Base-by-base conservation (phyloP, 2,888 invertebrate species). In the Aphodius sticticus region DNA sequence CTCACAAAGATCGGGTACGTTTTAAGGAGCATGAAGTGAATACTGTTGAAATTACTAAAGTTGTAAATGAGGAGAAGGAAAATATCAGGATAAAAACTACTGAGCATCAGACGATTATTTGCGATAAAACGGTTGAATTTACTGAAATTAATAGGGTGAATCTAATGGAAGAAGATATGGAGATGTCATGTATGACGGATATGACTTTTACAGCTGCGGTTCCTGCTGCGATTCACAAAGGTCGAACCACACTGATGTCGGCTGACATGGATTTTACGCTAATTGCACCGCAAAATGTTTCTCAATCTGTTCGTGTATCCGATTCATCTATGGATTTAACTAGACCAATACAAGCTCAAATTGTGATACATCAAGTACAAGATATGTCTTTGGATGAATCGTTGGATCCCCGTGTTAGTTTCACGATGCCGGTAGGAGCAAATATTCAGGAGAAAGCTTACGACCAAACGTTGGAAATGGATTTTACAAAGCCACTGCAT, bases 61-160 rank as follows among this genome's bases (percentile, higher is more conserved):
- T 53, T 53, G 53, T 53, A 9, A 12, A 53, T 12, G 12, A 53
- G 72, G 26, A 36, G 26, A 72, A 72, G n/a, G 16, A 72, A 16
- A 72, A 72, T 72, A 7, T 72, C 26, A 26, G 15, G 5, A 72
- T 72, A 6, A 36, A 72, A 72, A 72, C 35, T 6, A 53, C 53
- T 12, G 53, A 53, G 53, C 53, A 53, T 5, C 53, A 53, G 53
- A 53, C 53, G 1, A 53, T 53, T 9, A 53, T 53, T 12, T 9
- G n/a, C 26, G n/a, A 26, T 36, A 72, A 16, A 15, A 35, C 14
- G 14, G 72, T 72, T 72, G 72, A 72, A 72, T 16, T 72, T 72
- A 15, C 6, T 16, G 16, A 5, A 12, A 53, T 53, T 7, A 53
- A 53, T 12, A 53, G 53, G 7, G 37, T 1, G 6, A 38, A 77